Evolutionary conservation across 2,797 vertebrate species (phyloP).

Genomic region (Scleropages formosus): DNA sequence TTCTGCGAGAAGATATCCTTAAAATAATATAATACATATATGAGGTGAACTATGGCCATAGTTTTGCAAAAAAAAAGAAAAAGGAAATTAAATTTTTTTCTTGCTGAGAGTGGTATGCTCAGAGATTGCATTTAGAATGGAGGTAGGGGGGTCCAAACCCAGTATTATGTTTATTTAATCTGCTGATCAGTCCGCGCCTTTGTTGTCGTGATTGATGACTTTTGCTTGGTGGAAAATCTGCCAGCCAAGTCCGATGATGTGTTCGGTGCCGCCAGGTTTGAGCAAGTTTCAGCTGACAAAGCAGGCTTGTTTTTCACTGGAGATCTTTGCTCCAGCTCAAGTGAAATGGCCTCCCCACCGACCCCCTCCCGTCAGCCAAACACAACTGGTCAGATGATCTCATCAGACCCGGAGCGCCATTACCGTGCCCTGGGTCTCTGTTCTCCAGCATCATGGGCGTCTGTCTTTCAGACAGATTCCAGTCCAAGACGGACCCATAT

Average conservation of each 20-base stretch:
- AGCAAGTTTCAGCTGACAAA: neutral
- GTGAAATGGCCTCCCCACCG: neutral
- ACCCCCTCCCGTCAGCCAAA: slow-evolving; percentile 11
- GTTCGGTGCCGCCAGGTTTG: neutral
- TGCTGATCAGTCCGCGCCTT: neutral
- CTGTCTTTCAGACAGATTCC: slow-evolving; percentile 49
- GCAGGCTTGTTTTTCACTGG: neutral
- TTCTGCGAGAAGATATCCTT: slow-evolving; percentile 62
- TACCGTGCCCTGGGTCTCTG: slow-evolving; percentile 7
- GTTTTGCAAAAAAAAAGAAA: neutral
- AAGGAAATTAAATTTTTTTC: neutral
- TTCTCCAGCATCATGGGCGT: neutral
- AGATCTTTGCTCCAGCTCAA: slow-evolving; percentile 12
- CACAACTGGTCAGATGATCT: slow-evolving; percentile 39
- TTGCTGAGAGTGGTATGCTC: too few relatives aligned
- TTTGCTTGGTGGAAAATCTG: neutral
- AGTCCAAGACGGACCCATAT: too few relatives aligned
- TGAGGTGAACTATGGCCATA: neutral
- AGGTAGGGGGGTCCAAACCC: neutral
- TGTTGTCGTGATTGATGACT: neutral
- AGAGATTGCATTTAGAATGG: too few relatives aligned
- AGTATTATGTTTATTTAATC: neutral
- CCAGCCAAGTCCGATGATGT: neutral
- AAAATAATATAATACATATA: slow-evolving; percentile 48
- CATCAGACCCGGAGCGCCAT: slow-evolving; percentile 37